These are phyloP conservation scores for Anodontia alba DNA, from an alignment of 2,888 invertebrate species.

Conservation along the genomic window DNA sequence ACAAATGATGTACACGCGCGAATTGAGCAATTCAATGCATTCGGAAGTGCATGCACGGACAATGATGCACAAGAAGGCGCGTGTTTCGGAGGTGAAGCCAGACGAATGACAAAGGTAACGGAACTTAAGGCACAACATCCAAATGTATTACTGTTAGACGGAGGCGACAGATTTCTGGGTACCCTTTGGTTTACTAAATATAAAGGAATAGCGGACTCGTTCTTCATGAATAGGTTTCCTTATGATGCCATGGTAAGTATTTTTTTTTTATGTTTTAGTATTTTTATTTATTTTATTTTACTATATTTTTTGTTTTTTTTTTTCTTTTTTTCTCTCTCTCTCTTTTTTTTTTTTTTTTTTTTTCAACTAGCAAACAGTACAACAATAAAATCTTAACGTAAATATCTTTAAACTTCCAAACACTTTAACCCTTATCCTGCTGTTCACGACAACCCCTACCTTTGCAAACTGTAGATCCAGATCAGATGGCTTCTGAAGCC, in stretches of 20 bases:
- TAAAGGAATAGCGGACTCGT: conserved; percentile 91
- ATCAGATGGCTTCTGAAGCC: no score
- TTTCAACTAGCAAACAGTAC: no score
- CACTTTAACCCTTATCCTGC: no score
- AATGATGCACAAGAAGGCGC: conserved; percentile 81
- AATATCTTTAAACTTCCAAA: no score
- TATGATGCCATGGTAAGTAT: conserved; percentile 92
- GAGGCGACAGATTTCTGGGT: conserved; percentile 96
- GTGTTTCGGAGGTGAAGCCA: conserved; percentile 64
- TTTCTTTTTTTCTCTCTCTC: no score
- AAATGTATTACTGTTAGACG: conserved; percentile 92
- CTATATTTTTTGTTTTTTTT: no score
- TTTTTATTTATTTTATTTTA: no score
- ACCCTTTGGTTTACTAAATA: conserved; percentile 94
- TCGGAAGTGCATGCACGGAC: conserved; percentile 87
- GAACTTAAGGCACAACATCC: conserved; percentile 60
- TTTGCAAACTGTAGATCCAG: no score
- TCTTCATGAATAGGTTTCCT: conserved; percentile 92
- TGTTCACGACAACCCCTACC: no score
- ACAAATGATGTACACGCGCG: conserved; percentile 96
- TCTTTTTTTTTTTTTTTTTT: no score
- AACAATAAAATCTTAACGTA: no score
- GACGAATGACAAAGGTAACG: conserved; percentile 51
- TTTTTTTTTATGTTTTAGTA: no score
- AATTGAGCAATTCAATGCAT: conserved; percentile 91